Percentiles rank a stretch among this genome's conserved stretches.
These are phyloP conservation scores for Elgaria multicarinata DNA, from an alignment of 2,113 vertebrate genomes.

Conservation along the genomic window DNA sequence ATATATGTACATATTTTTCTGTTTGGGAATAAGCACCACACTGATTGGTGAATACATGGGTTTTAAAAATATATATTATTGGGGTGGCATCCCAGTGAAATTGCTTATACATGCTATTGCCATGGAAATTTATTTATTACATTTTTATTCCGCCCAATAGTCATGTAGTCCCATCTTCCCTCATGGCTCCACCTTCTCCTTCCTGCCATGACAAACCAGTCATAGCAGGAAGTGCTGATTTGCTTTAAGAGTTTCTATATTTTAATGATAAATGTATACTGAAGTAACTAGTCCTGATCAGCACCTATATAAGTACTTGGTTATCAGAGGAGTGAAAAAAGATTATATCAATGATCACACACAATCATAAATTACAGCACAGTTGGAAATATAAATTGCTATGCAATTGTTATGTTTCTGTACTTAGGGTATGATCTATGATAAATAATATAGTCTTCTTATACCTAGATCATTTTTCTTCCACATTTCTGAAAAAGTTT, in stretches of 20 bases:
- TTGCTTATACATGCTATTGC: not conserved
- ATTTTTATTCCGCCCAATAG: too few relatives aligned
- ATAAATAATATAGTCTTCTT: not conserved
- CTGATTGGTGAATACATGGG: not conserved
- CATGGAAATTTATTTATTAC: too few relatives aligned
- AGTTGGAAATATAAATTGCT: not conserved
- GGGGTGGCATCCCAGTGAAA: not conserved
- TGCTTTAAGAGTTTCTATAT: not conserved
- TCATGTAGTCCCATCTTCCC: not conserved
- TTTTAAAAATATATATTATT: not conserved
- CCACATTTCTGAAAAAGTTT: constrained; percentile 8
- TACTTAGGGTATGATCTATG: not conserved
- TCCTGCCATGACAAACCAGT: not conserved
- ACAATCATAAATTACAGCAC: not conserved
- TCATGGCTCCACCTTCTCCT: not conserved
- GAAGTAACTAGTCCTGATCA: not conserved
- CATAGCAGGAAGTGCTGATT: not conserved
- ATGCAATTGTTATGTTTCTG: not conserved
- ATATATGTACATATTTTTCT: not conserved
- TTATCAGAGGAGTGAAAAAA: not conserved
- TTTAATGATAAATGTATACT: constrained; percentile 10
- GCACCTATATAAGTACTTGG: not conserved
- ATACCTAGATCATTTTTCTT: not conserved
- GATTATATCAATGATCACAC: not conserved
- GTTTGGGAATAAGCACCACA: not conserved